phyloP scores from a whole-genome alignment of 2,113 vertebrate species.

The Capreolus pygargus region DNA sequence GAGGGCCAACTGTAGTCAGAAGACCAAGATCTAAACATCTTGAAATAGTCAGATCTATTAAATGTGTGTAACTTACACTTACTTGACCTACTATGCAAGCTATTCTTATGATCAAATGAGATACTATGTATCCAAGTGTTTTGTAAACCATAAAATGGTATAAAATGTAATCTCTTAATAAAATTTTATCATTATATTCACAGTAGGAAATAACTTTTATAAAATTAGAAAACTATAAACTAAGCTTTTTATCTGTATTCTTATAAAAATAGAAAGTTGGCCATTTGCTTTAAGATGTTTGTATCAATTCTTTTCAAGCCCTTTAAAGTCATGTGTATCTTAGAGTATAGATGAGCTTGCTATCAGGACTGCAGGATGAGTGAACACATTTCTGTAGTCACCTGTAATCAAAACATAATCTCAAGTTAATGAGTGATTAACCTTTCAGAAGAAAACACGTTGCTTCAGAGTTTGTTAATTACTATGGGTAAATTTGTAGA shows the following conservation, averaged over 20 bases:
- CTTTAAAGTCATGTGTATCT: neutral
- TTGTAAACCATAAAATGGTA: neutral
- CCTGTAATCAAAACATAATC: conserved; percentile 49
- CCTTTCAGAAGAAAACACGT: neutral
- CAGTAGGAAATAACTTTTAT: neutral
- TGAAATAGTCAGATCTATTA: neutral
- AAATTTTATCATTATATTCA: neutral
- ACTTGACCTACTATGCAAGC: neutral
- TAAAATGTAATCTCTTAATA: neutral
- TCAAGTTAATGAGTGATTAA: conserved; percentile 60
- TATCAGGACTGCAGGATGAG: neutral
- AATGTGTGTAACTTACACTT: neutral
- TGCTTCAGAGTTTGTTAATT: conserved; percentile 53
- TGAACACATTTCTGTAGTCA: neutral
- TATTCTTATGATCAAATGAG: neutral
- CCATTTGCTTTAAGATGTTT: neutral
- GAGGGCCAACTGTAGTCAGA: neutral
- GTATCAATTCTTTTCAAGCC: neutral
- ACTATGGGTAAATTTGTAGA: neutral
- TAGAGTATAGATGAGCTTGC: conserved; percentile 1
- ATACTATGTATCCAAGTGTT: neutral
- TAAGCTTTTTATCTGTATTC: neutral
- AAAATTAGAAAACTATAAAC: neutral
- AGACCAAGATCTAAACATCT: neutral
- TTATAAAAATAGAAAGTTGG: neutral